phyloP scores from a whole-genome alignment of 2,113 vertebrate species.

The Pungitius pungitius region DNA sequence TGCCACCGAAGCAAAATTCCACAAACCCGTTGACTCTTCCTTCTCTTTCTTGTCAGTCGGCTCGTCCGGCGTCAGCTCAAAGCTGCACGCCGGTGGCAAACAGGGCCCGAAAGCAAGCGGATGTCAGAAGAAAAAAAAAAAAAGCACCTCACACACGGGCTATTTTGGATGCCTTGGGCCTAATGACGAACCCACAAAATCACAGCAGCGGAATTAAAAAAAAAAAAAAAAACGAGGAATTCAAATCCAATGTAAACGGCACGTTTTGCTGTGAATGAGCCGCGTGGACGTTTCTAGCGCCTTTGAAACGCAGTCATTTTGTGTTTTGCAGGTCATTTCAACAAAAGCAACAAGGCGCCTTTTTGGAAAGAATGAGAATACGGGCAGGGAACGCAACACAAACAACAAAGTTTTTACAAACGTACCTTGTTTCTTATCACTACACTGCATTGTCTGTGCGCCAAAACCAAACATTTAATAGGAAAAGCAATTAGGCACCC shows the following conservation, averaged over 20 bases:
- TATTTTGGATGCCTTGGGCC: conserved; percentile 2
- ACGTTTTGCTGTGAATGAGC: background rate
- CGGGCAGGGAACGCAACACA: background rate
- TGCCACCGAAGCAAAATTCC: conserved; percentile 83
- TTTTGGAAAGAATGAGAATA: conserved; percentile 22
- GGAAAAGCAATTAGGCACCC: conserved; percentile 77
- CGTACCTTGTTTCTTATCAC: conserved; percentile 50
- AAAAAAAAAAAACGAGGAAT: too few species aligned
- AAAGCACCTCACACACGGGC: conserved; percentile 24
- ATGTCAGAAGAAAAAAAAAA: too few species aligned
- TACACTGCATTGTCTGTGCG: conserved; percentile 49
- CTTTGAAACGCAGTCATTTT: background rate
- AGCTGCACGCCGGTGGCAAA: conserved; percentile 55
- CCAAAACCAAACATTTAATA: conserved; percentile 78
- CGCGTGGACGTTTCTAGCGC: background rate
- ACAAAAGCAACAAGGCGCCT: conserved; percentile 24
- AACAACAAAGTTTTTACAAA: conserved; percentile 14
- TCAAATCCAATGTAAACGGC: background rate
- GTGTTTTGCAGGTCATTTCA: background rate
- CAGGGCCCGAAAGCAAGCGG: conserved; percentile 24
- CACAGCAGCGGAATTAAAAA: conserved; percentile 4
- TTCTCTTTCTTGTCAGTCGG: conserved; percentile 39
- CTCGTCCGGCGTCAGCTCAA: conserved; percentile 63
- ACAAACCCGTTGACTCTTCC: conserved; percentile 73
- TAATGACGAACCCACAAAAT: conserved; percentile 13